Evolutionary conservation across 2,888 invertebrate species (phyloP), one percentile per base, ranked within the genome.

Genomic region (Blastobasis adustella): DNA sequence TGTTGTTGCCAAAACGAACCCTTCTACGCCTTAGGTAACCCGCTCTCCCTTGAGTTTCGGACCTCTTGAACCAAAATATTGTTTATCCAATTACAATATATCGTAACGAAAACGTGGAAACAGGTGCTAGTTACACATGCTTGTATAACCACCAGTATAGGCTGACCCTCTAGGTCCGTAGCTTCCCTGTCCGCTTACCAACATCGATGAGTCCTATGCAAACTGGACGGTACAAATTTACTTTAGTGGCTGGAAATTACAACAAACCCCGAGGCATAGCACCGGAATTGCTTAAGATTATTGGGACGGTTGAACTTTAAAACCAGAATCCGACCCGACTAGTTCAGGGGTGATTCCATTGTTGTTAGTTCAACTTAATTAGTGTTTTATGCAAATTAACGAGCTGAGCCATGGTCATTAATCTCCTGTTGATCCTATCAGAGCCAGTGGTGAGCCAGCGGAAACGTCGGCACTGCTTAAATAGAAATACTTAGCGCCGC

Each of bases 301-400:
- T 47, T 47, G 47, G 23, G 41, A 47, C 40, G 39, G 47, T 47
- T 47, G 39, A 47, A 47, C 41, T 47, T 47, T 47, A 41, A 47
- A 39, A 39, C 39, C 40, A 40, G n/a, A 36, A 37, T 36, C 40
- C 23, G 6, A 41, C 10, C 47, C 23, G 9, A 5, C 45, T 45
- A 45, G 45, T 45, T 23, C 36, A 9, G 45, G 45, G 38, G 45
- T 49, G 10, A 49, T 49, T 44, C 49, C 45, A 49, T 49, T 49
- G 49, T 49, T 44, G 44, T 49, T 44, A 39, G 37, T 45, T 37
- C 45, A 45, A 38, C 45, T 45, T 49, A 44, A 49, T 49, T 49
- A 45, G 44, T 43, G 49, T 49, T 45, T 49, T 49, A 49, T 49
- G 49, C 39, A 39, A 47, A 47, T 47, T 47, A 47, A 47, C 46